Conservation (phyloP, 2,888 invertebrate species). For the Xanthorhoe designata region DNA sequence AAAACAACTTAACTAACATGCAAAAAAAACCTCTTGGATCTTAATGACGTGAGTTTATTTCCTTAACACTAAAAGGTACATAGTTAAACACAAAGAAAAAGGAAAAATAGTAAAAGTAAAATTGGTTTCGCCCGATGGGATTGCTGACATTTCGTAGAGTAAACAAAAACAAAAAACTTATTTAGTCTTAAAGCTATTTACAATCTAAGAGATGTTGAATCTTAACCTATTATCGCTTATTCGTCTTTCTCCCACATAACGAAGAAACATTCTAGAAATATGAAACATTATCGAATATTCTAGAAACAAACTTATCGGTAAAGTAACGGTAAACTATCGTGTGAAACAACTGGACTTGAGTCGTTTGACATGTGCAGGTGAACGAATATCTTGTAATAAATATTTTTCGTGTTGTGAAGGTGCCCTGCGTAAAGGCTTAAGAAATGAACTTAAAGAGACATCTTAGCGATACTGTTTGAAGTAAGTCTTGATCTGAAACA, state of each 20-base stretch:
- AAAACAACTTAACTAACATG: constrained; percentile 25
- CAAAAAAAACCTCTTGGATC: constrained; percentile 12
- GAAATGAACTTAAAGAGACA: constrained; percentile 6
- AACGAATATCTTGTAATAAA: constrained; percentile 14
- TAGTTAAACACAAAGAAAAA: constrained; percentile 37
- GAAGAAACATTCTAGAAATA: constrained; percentile 6
- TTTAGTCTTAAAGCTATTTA: constrained; percentile 37
- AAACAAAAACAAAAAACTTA: constrained; percentile 58
- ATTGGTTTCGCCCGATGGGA: constrained; percentile 54
- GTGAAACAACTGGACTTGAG: constrained; percentile 2
- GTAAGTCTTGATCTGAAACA: constrained; percentile 21
- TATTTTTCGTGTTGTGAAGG: background rate
- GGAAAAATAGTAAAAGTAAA: constrained; percentile 38
- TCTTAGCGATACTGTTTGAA: background rate
- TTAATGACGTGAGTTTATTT: constrained; percentile 3
- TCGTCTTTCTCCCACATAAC: constrained; percentile 44
- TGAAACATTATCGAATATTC: background rate
- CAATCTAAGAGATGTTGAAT: constrained; percentile 41
- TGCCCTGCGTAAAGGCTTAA: background rate
- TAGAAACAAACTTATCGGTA: constrained; percentile 19
- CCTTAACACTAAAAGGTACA: constrained; percentile 9
- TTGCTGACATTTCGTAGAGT: constrained; percentile 56
- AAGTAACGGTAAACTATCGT: constrained; percentile 52
- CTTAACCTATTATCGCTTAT: constrained; percentile 49
- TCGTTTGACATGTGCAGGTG: constrained; percentile 19